Conservation (phyloP, 2,797 vertebrate genomes). For the Sphenopsis melanotis region DNA sequence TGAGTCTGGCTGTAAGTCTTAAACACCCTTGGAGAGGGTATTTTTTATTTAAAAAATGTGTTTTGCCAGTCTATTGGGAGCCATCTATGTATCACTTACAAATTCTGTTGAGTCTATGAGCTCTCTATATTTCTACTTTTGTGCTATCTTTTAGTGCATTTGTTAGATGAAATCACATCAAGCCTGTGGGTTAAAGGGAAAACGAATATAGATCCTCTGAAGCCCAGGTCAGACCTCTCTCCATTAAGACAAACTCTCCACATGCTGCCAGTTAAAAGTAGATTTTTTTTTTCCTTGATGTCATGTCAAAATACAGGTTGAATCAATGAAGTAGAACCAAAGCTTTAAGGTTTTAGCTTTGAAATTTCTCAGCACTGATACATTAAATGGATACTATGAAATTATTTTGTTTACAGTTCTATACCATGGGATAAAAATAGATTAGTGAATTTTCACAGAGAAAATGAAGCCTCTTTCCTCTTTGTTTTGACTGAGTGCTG, state of each 20-base stretch:
- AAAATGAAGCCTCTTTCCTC: neutral
- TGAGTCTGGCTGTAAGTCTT: neutral
- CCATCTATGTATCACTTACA: neutral
- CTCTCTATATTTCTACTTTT: neutral
- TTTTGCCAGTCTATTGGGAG: neutral
- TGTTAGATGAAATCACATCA: neutral
- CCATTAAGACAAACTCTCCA: neutral
- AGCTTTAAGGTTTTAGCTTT: neutral
- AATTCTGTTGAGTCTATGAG: neutral
- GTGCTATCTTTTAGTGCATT: neutral
- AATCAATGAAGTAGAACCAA: neutral
- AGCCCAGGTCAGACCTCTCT: neutral
- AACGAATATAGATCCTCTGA: neutral
- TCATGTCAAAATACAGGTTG: slow-evolving; percentile 2
- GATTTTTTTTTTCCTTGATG: neutral
- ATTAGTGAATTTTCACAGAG: neutral
- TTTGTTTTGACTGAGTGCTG: neutral
- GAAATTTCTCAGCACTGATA: neutral
- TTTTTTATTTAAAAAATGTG: neutral
- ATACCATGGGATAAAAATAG: neutral
- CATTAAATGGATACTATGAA: neutral
- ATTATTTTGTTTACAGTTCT: neutral
- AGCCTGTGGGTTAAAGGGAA: neutral
- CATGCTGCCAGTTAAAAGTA: neutral
- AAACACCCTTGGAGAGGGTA: neutral